Evolutionary conservation across 1,140 invertebrate genomes (phyloP), one percentile per base, ranked within the genome.

Genomic region (Neotoxoptera formosana): DNA sequence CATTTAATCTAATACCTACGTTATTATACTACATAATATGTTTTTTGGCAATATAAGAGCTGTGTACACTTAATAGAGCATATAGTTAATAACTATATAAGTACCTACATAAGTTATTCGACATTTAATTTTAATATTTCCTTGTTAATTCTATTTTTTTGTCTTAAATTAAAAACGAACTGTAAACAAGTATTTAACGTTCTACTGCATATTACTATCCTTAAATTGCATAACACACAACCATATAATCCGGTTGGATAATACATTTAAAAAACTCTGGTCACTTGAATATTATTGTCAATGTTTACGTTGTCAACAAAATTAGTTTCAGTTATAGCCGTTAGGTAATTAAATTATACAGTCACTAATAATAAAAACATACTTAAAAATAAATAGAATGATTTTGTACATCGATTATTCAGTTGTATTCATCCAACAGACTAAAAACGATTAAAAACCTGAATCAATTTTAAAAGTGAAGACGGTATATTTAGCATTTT

Each of bases 321-420:
- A 88, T 88, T 53, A n/a, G 86, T 88, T 88, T 88, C 48, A 51
- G 47, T 88, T 36, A 41, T 41, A n/a, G 60, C 60, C 6, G 14
- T 67, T 67, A 67, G 60, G 6, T 67, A 88, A 88, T 51, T 88
- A n/a, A 23, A 88, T 88, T 88, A 53, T 36, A 88, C n/a, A 30
- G 47, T n/a, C 30, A 87, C 45, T 48, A n/a, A 81, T 20, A 36
- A 81, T 81, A 81, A 56, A 25, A 60, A n/a, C 45, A 83, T 2
- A 17, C 14, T 45, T 41, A 86, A 87, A 87, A 45, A 86, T 11
- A 86, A 45, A 87, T 87, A 87, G 30, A 87, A 87, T 20, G 6
- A 21, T 51, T 48, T 48, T 88, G 2, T 34, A 51, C 41, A 41
- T 88, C 53, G 2, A 3, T 53, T 53, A 41, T n/a, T 67, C 17